A percentile compares a stretch with the other conserved stretches of the same genome.
phyloP scores from a whole-genome alignment of 2,113 vertebrate genomes.

The Zeus faber region DNA sequence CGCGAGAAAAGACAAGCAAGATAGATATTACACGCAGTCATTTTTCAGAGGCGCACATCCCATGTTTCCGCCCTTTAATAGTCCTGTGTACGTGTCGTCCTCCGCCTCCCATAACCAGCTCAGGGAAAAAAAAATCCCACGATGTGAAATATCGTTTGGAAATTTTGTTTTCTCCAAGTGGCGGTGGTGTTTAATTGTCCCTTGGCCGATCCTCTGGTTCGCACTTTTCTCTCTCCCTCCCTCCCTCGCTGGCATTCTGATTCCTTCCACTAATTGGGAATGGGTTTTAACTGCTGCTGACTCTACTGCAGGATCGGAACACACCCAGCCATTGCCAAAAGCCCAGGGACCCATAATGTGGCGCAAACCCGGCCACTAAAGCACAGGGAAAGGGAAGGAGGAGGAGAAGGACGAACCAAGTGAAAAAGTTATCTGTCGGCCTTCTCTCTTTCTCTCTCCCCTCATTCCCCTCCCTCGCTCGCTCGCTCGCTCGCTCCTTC shows the following conservation, averaged over 20 bases:
- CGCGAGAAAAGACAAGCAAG: too few species aligned
- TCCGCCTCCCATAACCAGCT: too few species aligned
- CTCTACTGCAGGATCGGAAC: conserved; percentile 58
- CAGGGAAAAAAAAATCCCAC: too few species aligned
- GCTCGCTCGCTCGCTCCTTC: background rate
- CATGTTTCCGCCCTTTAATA: too few species aligned
- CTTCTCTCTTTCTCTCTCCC: too few species aligned
- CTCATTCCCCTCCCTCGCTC: conserved; percentile 33
- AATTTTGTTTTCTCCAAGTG: too few species aligned
- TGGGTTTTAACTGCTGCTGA: conserved; percentile 55
- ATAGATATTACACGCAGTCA: too few species aligned
- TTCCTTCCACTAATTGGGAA: conserved; percentile 68
- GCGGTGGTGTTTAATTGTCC: conserved; percentile 59
- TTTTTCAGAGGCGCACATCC: too few species aligned
- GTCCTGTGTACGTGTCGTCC: too few species aligned
- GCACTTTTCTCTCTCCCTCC: conserved; percentile 26
- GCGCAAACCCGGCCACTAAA: conserved; percentile 44
- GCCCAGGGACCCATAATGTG: conserved; percentile 63
- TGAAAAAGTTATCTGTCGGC: too few species aligned
- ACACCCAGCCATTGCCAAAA: conserved; percentile 64
- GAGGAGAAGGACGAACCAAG: conserved; percentile 19
- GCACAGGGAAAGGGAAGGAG: conserved; percentile 41
- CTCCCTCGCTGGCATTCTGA: conserved; percentile 40
- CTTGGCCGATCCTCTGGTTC: conserved; percentile 38
- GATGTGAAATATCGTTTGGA: too few species aligned